phyloP scores from a whole-genome alignment of 2,113 vertebrate species.

The Pygoscelis antarcticus region DNA sequence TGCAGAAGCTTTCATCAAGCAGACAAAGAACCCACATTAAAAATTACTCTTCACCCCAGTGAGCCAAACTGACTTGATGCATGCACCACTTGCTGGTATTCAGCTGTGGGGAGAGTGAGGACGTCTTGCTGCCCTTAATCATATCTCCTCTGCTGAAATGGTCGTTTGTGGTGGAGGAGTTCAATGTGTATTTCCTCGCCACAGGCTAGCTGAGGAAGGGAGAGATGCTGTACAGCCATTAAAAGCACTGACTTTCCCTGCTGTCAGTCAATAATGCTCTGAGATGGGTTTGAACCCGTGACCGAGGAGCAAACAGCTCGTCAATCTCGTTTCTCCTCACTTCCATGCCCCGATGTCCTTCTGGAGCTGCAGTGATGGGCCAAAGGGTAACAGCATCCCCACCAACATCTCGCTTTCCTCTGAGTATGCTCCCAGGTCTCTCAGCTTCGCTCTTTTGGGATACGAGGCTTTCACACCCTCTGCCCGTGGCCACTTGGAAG shows the following conservation, averaged over 20 bases:
- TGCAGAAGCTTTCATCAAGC: not conserved
- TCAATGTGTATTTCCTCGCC: not conserved
- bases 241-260: not conserved
- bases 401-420: rapidly evolving
- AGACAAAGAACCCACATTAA: not conserved
- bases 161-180: not conserved
- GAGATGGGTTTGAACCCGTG: not conserved
- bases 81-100: not conserved
- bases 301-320: not conserved
- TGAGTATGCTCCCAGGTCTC: not conserved
- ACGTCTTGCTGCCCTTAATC: not conserved
- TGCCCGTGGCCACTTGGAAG: not conserved
- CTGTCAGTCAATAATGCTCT: not conserved
- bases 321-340: not conserved
- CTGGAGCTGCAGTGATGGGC: not conserved
- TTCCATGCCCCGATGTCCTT: not conserved
- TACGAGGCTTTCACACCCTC: not conserved
- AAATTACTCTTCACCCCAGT: not conserved
- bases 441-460: not conserved
- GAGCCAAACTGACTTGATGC: not conserved
- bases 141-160: not conserved
- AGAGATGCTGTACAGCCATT: not conserved
- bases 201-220: not conserved
- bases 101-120: not conserved
- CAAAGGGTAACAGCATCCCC: not conserved